Percentiles rank a stretch among this genome's conserved stretches.
phyloP scores from a whole-genome alignment of 2,113 vertebrate genomes.

The Periophthalmodon schlosseri region DNA sequence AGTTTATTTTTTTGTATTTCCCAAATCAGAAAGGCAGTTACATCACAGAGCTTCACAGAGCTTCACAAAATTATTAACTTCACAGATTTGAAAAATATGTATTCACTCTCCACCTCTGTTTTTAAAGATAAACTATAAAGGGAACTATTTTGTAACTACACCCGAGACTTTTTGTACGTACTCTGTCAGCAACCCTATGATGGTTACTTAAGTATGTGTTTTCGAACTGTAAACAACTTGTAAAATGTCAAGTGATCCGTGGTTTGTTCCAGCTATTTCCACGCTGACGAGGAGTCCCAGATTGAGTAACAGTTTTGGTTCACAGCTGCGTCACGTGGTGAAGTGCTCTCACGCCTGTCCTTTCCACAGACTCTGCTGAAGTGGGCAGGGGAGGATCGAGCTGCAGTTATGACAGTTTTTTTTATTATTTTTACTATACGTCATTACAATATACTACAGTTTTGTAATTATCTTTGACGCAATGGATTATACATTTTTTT shows the following conservation, averaged over 20 bases:
- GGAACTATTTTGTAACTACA: neutral
- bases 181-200: neutral
- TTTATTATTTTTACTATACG: neutral
- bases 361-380: neutral
- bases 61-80: too few relatives aligned
- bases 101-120: neutral
- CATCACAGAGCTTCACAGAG: too few relatives aligned
- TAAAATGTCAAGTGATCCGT: neutral
- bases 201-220: neutral
- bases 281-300: neutral
- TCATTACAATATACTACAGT: neutral
- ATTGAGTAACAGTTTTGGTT: neutral
- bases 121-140: neutral
- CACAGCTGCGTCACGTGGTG: neutral
- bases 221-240: neutral
- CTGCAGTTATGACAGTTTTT: neutral
- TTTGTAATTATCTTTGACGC: neutral
- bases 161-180: neutral
- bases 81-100: too few relatives aligned
- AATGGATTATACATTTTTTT: neutral
- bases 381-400: neutral
- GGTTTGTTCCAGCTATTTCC: neutral
- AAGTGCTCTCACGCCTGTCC: neutral
- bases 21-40: too few relatives aligned
- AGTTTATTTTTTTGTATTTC: too few relatives aligned